A percentile compares a stretch with the other conserved stretches of the same genome.
Conservation (phyloP, 2,113 vertebrate genomes). For the Forbesichthys papilliferus region DNA sequence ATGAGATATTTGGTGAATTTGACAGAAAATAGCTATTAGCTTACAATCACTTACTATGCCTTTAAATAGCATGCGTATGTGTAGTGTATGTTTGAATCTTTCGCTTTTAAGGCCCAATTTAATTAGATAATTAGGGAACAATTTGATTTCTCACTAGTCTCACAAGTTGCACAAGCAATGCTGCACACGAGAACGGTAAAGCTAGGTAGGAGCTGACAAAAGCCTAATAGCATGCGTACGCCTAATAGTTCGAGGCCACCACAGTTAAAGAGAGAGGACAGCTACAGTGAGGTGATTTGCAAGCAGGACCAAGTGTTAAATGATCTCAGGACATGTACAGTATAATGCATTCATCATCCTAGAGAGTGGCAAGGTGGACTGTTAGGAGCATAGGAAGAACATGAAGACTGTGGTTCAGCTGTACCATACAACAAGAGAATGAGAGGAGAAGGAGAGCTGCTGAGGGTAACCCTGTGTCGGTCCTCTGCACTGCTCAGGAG, state of each 20-base stretch:
- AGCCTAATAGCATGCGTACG: not conserved
- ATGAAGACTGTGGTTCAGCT: not conserved
- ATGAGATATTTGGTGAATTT: too few relatives aligned
- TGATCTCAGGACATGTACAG: constrained; percentile 44
- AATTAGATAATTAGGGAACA: not conserved
- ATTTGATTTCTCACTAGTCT: constrained; percentile 13
- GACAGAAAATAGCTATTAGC: too few relatives aligned
- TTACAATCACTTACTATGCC: not conserved
- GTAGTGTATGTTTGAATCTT: not conserved
- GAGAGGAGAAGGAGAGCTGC: not conserved
- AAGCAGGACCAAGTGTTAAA: constrained; percentile 60
- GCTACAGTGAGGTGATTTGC: constrained; percentile 48
- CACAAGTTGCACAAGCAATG: not conserved
- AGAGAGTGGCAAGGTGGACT: not conserved
- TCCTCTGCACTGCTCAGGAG: constrained; percentile 21
- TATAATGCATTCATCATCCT: constrained; percentile 25
- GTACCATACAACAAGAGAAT: constrained; percentile 12
- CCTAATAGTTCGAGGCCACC: not conserved
- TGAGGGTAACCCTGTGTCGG: not conserved
- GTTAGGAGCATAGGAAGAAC: too few relatives aligned
- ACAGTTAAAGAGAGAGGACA: constrained; percentile 31
- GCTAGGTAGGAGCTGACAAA: constrained; percentile 3
- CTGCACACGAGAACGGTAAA: not conserved
- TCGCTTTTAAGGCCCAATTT: not conserved
- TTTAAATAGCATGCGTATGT: too few relatives aligned